Percentiles rank a stretch among this genome's conserved stretches.
These are phyloP conservation scores for Perithous albicinctus DNA, from an alignment of 2,888 invertebrate species.

Conservation along the genomic window DNA sequence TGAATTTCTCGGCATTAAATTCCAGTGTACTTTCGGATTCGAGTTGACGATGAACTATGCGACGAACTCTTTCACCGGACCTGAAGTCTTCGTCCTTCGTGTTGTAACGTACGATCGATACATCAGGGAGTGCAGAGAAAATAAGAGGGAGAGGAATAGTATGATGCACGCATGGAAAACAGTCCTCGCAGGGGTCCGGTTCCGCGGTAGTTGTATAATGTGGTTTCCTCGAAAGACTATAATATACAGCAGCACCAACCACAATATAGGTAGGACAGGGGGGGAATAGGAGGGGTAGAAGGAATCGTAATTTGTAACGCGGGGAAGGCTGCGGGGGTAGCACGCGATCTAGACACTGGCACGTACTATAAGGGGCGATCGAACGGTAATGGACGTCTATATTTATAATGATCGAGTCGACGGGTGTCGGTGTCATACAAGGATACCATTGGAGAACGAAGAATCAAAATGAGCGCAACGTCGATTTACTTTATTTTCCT, in stretches of 20 bases:
- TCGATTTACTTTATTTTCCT: not conserved
- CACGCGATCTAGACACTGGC: conserved; percentile 50
- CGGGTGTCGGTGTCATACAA: not conserved
- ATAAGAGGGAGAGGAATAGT: conserved; percentile 25
- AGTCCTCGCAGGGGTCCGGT: conserved; percentile 11
- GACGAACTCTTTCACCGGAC: conserved; percentile 8
- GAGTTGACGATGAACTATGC: not conserved
- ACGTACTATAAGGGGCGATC: conserved; percentile 39
- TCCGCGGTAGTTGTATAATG: conserved; percentile 10
- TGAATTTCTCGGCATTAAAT: not conserved
- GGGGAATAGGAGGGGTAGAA: not conserved
- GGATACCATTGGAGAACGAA: conserved; percentile 3
- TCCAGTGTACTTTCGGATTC: not conserved
- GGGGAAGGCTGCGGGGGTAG: conserved; percentile 31
- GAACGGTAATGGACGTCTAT: conserved; percentile 18
- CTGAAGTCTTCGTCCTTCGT: not conserved
- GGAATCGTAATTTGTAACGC: conserved; percentile 44
- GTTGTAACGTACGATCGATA: conserved; percentile 28
- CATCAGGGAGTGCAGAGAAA: conserved; percentile 15
- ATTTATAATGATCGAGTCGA: conserved; percentile 19
- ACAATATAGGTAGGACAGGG: not conserved
- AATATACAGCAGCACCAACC: conserved; percentile 23
- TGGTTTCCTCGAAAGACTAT: conserved; percentile 51
- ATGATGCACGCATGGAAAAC: conserved; percentile 42
- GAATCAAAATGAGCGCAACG: not conserved